These are phyloP conservation scores for Synanthedon myopaeformis DNA, from an alignment of 2,888 invertebrate species.

Conservation along the genomic window DNA sequence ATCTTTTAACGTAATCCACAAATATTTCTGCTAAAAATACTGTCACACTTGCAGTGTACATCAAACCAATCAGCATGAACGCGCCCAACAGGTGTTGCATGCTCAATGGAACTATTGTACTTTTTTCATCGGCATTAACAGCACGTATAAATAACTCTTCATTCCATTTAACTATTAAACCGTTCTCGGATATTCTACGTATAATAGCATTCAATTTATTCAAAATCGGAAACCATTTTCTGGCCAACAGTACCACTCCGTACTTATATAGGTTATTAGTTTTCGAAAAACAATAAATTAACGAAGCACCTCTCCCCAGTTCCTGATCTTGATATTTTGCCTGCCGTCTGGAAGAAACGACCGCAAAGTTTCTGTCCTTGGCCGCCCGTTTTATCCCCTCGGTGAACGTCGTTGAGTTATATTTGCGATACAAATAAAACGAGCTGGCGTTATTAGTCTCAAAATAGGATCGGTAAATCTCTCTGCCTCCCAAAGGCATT, in stretches of 20 bases:
- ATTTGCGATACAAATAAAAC: conserved; percentile 63
- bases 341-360: conserved; percentile 55
- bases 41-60: conserved; percentile 39
- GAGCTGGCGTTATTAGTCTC: conserved; percentile 57
- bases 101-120: conserved; percentile 41
- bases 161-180: conserved; percentile 63
- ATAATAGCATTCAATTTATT: conserved; percentile 55
- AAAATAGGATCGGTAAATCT: conserved; percentile 63
- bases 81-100: conserved; percentile 58
- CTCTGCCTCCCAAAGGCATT: conserved; percentile 57
- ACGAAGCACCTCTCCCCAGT: conserved; percentile 48
- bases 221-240: conserved; percentile 60
- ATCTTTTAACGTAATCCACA: conserved; percentile 3
- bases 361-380: conserved; percentile 49
- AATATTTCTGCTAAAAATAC: conserved; percentile 46
- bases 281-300: conserved; percentile 60
- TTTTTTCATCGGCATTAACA: conserved; percentile 26
- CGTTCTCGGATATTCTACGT: conserved; percentile 58
- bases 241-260: conserved; percentile 53
- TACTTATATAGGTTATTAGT: conserved; percentile 60
- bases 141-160: conserved; percentile 47
- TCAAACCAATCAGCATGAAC: conserved; percentile 56
- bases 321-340: conserved; percentile 56
- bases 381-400: conserved; percentile 52
- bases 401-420: conserved; percentile 48